Evolutionary conservation across 2,797 vertebrate species (phyloP), one percentile per base, ranked within the genome.

Genomic region (Anolis apletophallus): DNA sequence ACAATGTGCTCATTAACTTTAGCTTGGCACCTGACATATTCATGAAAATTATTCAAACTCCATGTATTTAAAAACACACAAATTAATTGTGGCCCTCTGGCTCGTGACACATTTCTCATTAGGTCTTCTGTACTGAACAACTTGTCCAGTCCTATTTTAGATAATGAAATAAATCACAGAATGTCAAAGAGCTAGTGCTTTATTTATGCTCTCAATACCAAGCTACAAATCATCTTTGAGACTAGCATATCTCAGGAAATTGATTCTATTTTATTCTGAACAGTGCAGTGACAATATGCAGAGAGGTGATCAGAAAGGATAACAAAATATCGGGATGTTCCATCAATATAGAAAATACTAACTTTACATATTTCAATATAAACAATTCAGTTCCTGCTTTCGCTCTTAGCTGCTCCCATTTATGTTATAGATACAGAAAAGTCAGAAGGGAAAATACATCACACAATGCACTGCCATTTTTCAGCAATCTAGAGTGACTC

Each of bases 21-120:
- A 74, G 50, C 40, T 87, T 84, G 75, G 81, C 76, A 87, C 68
- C 75, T 84, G 86, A 83, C 86, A 84, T 32, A 64, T n/a, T 74
- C 76, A 80, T 52, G 81, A 73, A 87, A 87, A 87, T 87, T 84
- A 87, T 87, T 69, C 81, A 87, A 79, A 67, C 46, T 61, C 68
- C 17, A 1, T 87, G 86, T 87, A 84, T 64, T 87, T 87, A 84
- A 87, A 73, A 83, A 87, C 55, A 54, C 68, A 87, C 86, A 87
- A 87, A 87, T 87, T 87, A 87, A 87, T 84, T 79, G 81, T 87
- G 81, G 82, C 81, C 86, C 76, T 84, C 81, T 87, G 86, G 68
- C 86, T 87, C 46, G 67, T 74, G 86, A 73, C 76, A 84, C 69
- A 87, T 87, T 84, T 87, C 86, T 87, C 86, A 87, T 83, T 87